Evolutionary conservation across 2,113 vertebrate species (phyloP), one percentile per base, ranked within the genome.

Genomic region (Engystomops pustulosus): DNA sequence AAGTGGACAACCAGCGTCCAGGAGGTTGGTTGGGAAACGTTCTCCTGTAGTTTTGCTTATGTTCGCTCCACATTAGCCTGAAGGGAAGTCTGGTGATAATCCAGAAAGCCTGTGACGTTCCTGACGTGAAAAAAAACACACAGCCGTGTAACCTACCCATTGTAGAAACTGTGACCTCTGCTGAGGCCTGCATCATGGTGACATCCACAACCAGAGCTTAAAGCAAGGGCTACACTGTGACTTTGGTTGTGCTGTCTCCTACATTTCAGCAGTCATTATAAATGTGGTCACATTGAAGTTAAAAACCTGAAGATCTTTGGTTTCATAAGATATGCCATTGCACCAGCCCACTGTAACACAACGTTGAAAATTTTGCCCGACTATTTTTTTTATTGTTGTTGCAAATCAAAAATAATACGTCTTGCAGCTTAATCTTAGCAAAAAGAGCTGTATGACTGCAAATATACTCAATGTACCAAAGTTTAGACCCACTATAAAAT

Each of bases 21-120:
- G 93, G 94, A 98, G 96, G 97, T 98, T 94, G 94, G 96, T 97
- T 90, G 89, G 88, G 91, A 89, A 41, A 91, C 76, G 83, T 90
- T 86, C 86, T 71, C 47, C 89, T 47, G 32, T 69, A 34, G 62
- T 51, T 75, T 11, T 88, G 18, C 86, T 38, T 80, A 51, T 76
- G 38, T 80, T 89, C 78, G 47, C 81, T 91, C 87, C 88, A 88
- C 90, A 89, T 89, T 88, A 92, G 88, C 89, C 91, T 93, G 93
- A 94, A 94, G 92, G 93, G 93, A 94, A 92, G 89, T 88, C 85
- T 76, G 86, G 0, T 25, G 78, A 77, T 87, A 14, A 15, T 74
- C 23, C 6, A 9, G 58, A 45, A 79, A 79, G 12, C 27, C 27
- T 23, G 38, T 41, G 38, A 41, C 38, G 8, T 4, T 77, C 32